These are phyloP conservation scores for Glyptemys insculpta DNA, from an alignment of 2,797 vertebrate genomes.

Conservation along the genomic window DNA sequence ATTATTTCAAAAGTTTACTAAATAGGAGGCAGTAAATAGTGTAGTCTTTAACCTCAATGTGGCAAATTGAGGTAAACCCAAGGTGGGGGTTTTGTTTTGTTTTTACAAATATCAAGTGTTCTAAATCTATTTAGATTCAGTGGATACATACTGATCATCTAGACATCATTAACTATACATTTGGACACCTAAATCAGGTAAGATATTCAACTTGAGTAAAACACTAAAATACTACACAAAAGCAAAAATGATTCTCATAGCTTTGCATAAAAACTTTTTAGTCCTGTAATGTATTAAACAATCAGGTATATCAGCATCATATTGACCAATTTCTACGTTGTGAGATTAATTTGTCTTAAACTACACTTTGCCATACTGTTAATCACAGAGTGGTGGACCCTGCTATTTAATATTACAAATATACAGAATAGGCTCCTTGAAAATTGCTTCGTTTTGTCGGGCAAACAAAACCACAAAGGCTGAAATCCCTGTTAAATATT, in stretches of 20 bases:
- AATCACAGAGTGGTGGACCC: neutral
- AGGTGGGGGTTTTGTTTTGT: neutral
- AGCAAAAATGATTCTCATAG: neutral
- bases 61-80: neutral
- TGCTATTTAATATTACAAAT: neutral
- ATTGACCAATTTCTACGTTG: neutral
- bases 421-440: accelerated
- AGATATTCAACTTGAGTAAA: neutral
- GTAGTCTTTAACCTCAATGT: neutral
- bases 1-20: constrained; percentile 10
- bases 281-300: neutral
- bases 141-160: neutral
- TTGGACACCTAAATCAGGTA: neutral
- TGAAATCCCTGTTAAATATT: neutral
- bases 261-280: accelerated
- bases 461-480: neutral
- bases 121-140: neutral
- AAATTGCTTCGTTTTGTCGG: neutral
- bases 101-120: neutral
- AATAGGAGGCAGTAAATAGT: neutral
- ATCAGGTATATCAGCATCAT: neutral
- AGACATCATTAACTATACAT: neutral
- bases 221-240: neutral
- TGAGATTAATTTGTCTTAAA: neutral
- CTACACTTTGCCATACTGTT: neutral